A percentile compares a stretch with the other conserved stretches of the same genome.
Conservation (phyloP, 2,888 invertebrate genomes). For the Bibio marci region DNA sequence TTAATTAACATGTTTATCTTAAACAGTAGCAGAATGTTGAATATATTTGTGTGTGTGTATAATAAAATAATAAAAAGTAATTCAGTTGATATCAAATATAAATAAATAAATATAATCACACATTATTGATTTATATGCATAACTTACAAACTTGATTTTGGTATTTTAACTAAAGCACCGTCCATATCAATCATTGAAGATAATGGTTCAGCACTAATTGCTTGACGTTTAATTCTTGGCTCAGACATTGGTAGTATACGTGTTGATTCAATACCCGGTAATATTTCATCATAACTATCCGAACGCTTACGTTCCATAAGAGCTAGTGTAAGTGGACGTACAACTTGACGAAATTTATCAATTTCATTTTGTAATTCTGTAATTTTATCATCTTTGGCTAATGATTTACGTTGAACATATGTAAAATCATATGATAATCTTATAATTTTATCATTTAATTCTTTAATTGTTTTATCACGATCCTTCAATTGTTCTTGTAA, state of each 20-base stretch:
- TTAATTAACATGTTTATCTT: too few relatives aligned
- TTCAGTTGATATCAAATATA: too few relatives aligned
- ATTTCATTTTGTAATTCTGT: conserved; percentile 66
- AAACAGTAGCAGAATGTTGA: too few relatives aligned
- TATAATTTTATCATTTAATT: conserved; percentile 18
- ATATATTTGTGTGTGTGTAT: too few relatives aligned
- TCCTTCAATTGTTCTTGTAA: conserved; percentile 9
- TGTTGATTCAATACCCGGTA: conserved; percentile 36
- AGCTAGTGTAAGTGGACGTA: conserved; percentile 49
- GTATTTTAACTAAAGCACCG: conserved; percentile 46
- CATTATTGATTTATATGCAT: too few relatives aligned
- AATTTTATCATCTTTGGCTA: conserved; percentile 59
- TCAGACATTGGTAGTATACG: conserved; percentile 34
- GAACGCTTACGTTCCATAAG: conserved; percentile 36
- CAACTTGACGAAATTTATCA: conserved; percentile 69
- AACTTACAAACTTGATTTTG: conserved; percentile 48
- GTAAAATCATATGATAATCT: conserved; percentile 18
- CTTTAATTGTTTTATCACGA: conserved; percentile 16
- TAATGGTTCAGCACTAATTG: conserved; percentile 59
- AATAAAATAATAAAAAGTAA: too few relatives aligned
- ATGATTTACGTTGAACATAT: conserved; percentile 17
- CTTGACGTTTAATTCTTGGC: conserved; percentile 46
- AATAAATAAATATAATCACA: too few relatives aligned
- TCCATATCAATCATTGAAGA: conserved; percentile 35
- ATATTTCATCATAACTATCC: conserved; percentile 30